phyloP scores from a whole-genome alignment of 2,797 vertebrate species.

The Sebastolobus altivelis region DNA sequence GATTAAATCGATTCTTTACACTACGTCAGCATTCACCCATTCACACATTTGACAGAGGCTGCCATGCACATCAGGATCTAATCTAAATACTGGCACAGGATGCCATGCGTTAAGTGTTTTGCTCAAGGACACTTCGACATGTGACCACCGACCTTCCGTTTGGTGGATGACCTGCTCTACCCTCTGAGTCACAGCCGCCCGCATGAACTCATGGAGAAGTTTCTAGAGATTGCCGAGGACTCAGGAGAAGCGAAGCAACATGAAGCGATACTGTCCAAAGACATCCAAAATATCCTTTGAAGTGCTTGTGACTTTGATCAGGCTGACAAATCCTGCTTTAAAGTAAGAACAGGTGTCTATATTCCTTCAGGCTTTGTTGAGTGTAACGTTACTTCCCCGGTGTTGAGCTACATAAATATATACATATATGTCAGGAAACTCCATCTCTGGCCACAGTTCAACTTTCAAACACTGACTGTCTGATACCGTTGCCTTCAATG shows the following conservation, averaged over 20 bases:
- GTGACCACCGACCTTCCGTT: too few relatives aligned
- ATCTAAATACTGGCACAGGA: too few relatives aligned
- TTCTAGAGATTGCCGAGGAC: conserved; percentile 45
- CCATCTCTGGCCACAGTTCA: conserved; percentile 35
- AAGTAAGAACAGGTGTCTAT: conserved; percentile 49
- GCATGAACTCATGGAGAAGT: conserved; percentile 42
- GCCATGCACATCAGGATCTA: too few relatives aligned
- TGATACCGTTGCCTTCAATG: background rate
- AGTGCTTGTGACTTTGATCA: conserved; percentile 76
- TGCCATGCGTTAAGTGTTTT: too few relatives aligned
- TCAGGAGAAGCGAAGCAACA: conserved; percentile 50
- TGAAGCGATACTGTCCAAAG: conserved; percentile 61
- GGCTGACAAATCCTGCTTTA: conserved; percentile 75
- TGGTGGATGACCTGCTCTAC: too few relatives aligned
- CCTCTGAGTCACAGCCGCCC: too few relatives aligned
- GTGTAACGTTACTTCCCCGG: conserved; percentile 39
- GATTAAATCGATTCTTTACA: too few relatives aligned
- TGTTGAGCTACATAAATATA: conserved; percentile 52
- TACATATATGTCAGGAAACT: conserved; percentile 40
- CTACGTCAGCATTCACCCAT: too few relatives aligned
- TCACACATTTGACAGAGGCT: too few relatives aligned
- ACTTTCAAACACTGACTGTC: conserved; percentile 18
- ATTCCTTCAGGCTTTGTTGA: conserved; percentile 67
- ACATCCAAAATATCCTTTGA: conserved; percentile 68
- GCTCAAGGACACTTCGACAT: too few relatives aligned